Evolutionary conservation across 2,888 invertebrate species (phyloP).

Genomic region (Achlya flavicornis): DNA sequence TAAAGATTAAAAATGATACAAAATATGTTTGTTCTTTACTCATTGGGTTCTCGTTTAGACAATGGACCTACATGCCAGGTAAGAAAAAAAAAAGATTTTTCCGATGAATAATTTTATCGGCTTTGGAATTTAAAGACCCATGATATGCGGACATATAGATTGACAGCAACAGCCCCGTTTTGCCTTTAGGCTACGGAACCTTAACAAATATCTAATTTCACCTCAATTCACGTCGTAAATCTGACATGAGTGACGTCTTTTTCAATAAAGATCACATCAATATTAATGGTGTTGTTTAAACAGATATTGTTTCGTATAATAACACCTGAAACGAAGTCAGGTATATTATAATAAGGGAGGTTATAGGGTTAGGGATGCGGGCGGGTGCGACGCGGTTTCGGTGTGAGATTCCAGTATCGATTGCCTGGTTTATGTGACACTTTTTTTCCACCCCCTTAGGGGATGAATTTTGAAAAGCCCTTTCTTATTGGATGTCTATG

Average conservation of each 20-base stretch:
- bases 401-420: neutral
- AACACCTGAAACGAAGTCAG: constrained; percentile 18
- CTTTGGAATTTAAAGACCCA: too few relatives aligned
- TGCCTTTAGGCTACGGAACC: too few relatives aligned
- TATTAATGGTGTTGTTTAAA: constrained; percentile 14
- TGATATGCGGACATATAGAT: too few relatives aligned
- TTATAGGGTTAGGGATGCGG: constrained; percentile 16
- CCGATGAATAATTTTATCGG: too few relatives aligned
- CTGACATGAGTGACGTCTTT: constrained; percentile 3
- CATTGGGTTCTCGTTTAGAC: too few relatives aligned
- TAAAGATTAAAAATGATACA: too few relatives aligned
- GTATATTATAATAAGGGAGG: constrained; percentile 25
- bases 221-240: neutral
- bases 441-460: neutral
- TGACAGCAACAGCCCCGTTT: too few relatives aligned
- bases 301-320: constrained; percentile 10
- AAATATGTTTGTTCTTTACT: too few relatives aligned
- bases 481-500: too few relatives aligned
- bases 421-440: neutral
- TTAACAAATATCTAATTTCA: neutral
- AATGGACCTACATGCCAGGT: too few relatives aligned
- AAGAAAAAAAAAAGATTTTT: too few relatives aligned
- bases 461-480: too few relatives aligned
- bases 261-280: constrained; percentile 19
- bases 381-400: neutral